Evolutionary conservation across 2,113 vertebrate species (phyloP).

Genomic region (Apeltes quadracus): DNA sequence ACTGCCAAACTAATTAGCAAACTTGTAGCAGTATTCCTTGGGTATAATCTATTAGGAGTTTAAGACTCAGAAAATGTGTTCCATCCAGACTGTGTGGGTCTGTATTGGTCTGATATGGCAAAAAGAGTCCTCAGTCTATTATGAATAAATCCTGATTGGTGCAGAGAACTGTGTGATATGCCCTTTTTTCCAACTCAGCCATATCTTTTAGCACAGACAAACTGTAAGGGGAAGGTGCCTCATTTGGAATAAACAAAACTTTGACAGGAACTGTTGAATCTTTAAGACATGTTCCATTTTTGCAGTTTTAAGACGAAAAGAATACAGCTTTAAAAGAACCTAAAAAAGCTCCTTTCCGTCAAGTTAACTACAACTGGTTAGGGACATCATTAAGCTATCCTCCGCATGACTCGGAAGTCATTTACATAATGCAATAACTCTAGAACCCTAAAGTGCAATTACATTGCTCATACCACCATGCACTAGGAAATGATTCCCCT

Average conservation of each 20-base stretch:
- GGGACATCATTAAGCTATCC: conserved; percentile 70
- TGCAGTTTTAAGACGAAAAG: background rate
- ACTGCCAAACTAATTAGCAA: no score
- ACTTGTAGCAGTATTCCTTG: background rate
- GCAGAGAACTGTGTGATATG: background rate
- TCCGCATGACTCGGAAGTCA: conserved; percentile 64
- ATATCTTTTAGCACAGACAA: background rate
- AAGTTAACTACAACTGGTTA: conserved; percentile 59
- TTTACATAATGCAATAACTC: conserved; percentile 79
- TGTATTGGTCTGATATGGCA: no score
- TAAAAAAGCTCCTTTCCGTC: conserved; percentile 46
- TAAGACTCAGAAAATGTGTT: background rate
- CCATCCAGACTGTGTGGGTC: background rate
- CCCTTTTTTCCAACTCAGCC: background rate
- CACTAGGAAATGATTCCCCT: conserved; percentile 68
- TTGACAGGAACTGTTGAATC: background rate
- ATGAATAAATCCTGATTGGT: background rate
- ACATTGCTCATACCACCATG: conserved; percentile 75
- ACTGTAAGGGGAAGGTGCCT: background rate
- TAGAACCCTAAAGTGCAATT: conserved; percentile 76
- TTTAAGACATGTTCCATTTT: background rate
- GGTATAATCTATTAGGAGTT: background rate
- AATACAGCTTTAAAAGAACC: conserved; percentile 24
- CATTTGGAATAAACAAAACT: background rate
- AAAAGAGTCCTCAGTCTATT: background rate